Conservation (phyloP, 2,888 invertebrate species). For the Nemoura dubitans region DNA sequence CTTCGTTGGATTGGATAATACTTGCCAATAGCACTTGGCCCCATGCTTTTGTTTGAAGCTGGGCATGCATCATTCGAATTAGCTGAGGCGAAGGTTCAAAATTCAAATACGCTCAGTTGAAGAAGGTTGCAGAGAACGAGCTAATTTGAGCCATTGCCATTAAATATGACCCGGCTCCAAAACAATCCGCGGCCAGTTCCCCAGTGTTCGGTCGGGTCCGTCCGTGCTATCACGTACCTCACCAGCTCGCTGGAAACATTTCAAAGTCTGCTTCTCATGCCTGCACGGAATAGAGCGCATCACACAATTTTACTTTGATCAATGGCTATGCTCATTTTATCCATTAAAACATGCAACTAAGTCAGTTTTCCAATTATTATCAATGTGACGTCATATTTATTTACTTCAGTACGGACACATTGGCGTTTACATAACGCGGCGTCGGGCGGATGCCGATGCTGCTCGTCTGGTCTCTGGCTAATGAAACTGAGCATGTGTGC, state of each 20-base stretch:
- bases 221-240: no score
- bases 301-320: background rate
- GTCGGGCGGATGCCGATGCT: slow-evolving; percentile 18
- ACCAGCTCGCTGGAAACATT: background rate
- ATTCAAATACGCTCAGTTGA: slow-evolving; percentile 15
- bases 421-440: background rate
- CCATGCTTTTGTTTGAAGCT: slow-evolving; percentile 34
- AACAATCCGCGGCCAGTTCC: no score
- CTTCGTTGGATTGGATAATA: slow-evolving; percentile 18
- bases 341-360: background rate
- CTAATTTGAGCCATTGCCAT: background rate
- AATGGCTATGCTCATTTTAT: background rate
- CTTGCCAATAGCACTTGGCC: slow-evolving; percentile 35
- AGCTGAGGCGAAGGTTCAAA: slow-evolving; percentile 14
- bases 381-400: slow-evolving; percentile 21
- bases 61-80: slow-evolving; percentile 30
- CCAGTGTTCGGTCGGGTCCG: no score
- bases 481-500: slow-evolving; percentile 17
- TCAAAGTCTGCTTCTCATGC: background rate
- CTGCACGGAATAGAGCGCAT: background rate
- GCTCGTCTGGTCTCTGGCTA: background rate
- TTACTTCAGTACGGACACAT: background rate
- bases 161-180: background rate
- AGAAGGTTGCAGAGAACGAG: background rate
- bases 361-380: background rate